Evolutionary conservation across 2,797 vertebrate species (phyloP).

Genomic region (Liparis tanakae): DNA sequence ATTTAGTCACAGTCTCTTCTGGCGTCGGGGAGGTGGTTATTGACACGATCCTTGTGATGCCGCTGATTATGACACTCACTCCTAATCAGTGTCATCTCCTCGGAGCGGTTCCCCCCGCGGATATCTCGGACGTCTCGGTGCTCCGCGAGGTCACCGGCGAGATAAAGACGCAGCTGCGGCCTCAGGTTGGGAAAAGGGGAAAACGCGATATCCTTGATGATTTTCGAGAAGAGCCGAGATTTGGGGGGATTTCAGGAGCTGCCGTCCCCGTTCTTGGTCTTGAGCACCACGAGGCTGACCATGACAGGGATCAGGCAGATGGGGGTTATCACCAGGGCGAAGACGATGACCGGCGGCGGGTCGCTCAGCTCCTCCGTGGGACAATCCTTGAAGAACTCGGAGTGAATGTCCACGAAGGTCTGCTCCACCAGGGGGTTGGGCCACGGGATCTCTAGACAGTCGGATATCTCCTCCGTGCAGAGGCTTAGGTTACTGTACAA

Average conservation of each 20-base stretch:
- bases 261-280: conserved; percentile 82
- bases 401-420: conserved; percentile 78
- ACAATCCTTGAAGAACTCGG: conserved; percentile 76
- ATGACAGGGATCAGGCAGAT: conserved; percentile 83
- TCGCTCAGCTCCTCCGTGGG: conserved; percentile 64
- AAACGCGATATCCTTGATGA: background rate
- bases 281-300: conserved; percentile 79
- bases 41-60: conserved; percentile 1
- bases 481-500: conserved; percentile 77
- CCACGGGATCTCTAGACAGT: conserved; percentile 81
- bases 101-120: background rate
- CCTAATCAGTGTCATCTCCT: background rate
- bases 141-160: conserved; percentile 20
- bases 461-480: conserved; percentile 79
- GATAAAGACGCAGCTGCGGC: conserved; percentile 25
- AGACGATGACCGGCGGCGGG: conserved; percentile 61
- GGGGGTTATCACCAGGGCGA: conserved; percentile 80
- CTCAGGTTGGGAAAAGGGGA: background rate
- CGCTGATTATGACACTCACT: conserved; percentile 21
- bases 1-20: conserved; percentile 38
- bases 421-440: conserved; percentile 74
- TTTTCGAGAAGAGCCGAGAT: conserved; percentile 6
- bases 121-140: background rate
- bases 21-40: background rate
- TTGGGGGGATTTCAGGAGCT: conserved; percentile 68